Evolutionary conservation across 2,797 vertebrate genomes (phyloP).

Genomic region (Lophotriccus pileatus): DNA sequence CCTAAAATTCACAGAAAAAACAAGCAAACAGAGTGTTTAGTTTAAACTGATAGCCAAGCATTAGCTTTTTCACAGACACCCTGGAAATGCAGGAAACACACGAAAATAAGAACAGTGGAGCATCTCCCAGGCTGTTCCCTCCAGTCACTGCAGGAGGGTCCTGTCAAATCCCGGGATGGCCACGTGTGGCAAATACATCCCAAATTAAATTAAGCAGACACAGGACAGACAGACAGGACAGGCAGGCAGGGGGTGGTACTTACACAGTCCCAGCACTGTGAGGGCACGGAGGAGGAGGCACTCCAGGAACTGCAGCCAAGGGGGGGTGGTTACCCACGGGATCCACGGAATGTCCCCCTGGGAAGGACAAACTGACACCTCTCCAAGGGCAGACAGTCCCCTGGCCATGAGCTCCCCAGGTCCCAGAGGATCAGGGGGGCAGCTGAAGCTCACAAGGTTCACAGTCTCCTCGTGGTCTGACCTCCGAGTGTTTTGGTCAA

Average conservation of each 20-base stretch:
- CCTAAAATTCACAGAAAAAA: neutral
- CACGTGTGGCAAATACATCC: accelerated
- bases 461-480: neutral
- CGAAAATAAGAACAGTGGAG: neutral
- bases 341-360: neutral
- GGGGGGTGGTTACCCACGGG: accelerated
- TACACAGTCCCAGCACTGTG: neutral
- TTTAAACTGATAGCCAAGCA: neutral
- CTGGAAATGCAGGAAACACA: neutral
- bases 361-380: neutral
- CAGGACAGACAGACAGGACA: neutral
- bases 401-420: neutral
- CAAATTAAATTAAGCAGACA: neutral
- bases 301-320: neutral
- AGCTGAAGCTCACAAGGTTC: neutral
- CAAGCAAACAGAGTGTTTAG: neutral
- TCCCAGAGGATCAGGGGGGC: neutral
- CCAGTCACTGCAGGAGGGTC: neutral
- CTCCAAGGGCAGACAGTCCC: neutral
- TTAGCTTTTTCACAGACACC: neutral
- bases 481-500: neutral
- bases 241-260: accelerated
- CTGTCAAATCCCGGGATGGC: neutral
- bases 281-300: neutral
- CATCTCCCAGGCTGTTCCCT: neutral